Percentiles rank a stretch among this genome's conserved stretches.
phyloP scores from a whole-genome alignment of 2,797 vertebrate species.

The Eleutherodactylus coqui region DNA sequence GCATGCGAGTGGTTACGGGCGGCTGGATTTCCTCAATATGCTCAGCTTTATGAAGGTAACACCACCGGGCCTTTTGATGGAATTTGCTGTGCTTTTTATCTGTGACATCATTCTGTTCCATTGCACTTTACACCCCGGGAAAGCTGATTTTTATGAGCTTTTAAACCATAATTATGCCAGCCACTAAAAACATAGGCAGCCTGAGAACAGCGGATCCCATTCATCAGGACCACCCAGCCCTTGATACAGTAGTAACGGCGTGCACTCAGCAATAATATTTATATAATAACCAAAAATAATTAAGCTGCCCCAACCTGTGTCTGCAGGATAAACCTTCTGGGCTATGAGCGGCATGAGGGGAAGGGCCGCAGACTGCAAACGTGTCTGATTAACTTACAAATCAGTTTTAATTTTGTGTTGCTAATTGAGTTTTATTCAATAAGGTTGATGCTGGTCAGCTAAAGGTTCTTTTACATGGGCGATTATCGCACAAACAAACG shows the following conservation, averaged over 20 bases:
- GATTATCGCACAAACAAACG: too few species aligned
- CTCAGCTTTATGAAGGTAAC: slow-evolving; percentile 95
- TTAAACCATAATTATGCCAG: slow-evolving; percentile 53
- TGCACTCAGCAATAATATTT: slow-evolving; percentile 39
- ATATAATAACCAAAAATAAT: slow-evolving; percentile 44
- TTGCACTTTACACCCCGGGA: slow-evolving; percentile 37
- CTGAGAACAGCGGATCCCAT: slow-evolving; percentile 36
- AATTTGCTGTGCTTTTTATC: slow-evolving; percentile 22
- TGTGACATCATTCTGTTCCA: slow-evolving; percentile 49
- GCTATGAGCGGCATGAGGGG: background rate
- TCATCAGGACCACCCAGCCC: slow-evolving; percentile 56
- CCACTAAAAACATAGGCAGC: slow-evolving; percentile 21
- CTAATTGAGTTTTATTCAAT: slow-evolving; percentile 1
- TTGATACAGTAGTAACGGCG: slow-evolving; percentile 39
- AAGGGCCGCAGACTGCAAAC: slow-evolving; percentile 16
- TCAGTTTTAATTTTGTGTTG: background rate
- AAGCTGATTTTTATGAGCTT: slow-evolving; percentile 46
- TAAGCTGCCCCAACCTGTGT: background rate
- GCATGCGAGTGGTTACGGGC: slow-evolving; percentile 97
- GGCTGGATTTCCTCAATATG: slow-evolving; percentile 97
- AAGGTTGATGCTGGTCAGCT: too few species aligned
- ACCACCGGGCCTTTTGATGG: background rate
- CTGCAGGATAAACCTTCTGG: slow-evolving; percentile 16
- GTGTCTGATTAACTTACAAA: slow-evolving; percentile 2
- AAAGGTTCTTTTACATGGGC: too few species aligned